A percentile compares a stretch with the other conserved stretches of the same genome.
Conservation (phyloP, 2,797 vertebrate species). For the Onychomys torridus region DNA sequence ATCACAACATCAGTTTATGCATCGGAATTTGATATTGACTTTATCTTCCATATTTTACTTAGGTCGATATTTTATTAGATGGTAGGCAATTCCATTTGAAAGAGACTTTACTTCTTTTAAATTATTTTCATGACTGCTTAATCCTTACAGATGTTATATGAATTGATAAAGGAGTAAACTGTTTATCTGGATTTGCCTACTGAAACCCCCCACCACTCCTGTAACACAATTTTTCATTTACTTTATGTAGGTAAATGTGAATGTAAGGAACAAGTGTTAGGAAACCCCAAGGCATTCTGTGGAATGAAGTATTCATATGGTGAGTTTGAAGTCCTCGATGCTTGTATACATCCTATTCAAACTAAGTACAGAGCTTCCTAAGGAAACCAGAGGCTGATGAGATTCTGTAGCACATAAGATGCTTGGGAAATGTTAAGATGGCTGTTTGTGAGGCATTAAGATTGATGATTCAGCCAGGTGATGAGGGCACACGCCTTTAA, state of each 20-base stretch:
- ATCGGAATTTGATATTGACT: slow-evolving; percentile 39
- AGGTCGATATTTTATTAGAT: neutral
- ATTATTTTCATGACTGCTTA: slow-evolving; percentile 5
- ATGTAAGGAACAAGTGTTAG: slow-evolving; percentile 96
- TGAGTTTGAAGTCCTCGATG: slow-evolving; percentile 85
- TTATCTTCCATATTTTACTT: slow-evolving; percentile 38
- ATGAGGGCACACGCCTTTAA: neutral
- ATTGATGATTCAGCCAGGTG: neutral
- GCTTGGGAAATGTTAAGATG: neutral
- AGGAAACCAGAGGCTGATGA: neutral
- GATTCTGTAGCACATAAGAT: neutral
- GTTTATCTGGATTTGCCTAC: slow-evolving; percentile 1
- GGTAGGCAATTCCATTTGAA: slow-evolving; percentile 29
- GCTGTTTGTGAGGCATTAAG: neutral
- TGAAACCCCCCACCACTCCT: neutral
- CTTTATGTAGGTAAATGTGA: slow-evolving; percentile 94
- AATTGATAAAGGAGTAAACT: slow-evolving; percentile 9
- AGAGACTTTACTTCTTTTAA: neutral
- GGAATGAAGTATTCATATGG: slow-evolving; percentile 97
- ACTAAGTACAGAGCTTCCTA: neutral
- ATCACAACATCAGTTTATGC: neutral
- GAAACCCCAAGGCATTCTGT: slow-evolving; percentile 95
- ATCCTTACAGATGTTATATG: neutral
- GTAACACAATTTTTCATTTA: slow-evolving; percentile 75
- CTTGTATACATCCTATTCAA: slow-evolving; percentile 34